These are phyloP conservation scores for Cyrtorhinus lividipennis DNA, from an alignment of 1,140 invertebrate genomes.

Conservation along the genomic window DNA sequence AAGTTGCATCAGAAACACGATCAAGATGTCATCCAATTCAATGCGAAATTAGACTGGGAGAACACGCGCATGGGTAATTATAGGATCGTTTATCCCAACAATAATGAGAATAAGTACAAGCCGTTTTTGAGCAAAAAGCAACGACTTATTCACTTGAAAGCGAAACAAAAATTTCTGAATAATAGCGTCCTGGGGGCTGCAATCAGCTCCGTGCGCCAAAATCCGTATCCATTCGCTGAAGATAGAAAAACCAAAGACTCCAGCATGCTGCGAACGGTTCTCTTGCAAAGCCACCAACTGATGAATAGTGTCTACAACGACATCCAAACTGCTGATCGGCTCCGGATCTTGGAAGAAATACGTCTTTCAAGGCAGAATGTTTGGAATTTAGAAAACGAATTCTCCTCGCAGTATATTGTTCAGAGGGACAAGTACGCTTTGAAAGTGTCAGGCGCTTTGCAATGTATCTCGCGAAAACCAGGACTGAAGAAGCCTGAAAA, in stretches of 20 bases:
- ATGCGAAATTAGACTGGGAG: constrained; percentile 42
- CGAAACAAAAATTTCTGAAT: not conserved
- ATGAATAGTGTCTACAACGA: constrained; percentile 1
- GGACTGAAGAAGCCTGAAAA: not conserved
- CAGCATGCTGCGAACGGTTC: not conserved
- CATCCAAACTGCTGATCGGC: not conserved
- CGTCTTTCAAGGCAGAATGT: not conserved
- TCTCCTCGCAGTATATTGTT: not conserved
- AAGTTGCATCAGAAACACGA: not conserved
- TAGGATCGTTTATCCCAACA: constrained; percentile 39
- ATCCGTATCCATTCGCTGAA: not conserved
- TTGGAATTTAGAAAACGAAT: not conserved
- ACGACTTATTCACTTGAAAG: not conserved
- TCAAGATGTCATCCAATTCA: constrained; percentile 4
- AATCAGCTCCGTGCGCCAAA: not conserved
- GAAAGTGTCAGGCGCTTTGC: not conserved
- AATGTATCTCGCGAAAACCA: not conserved
- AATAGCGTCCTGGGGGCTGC: not conserved
- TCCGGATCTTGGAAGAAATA: not conserved
- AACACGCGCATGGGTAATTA: constrained; percentile 60
- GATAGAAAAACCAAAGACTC: not conserved
- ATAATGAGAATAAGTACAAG: constrained; percentile 40
- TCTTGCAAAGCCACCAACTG: not conserved
- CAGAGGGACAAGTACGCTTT: not conserved
- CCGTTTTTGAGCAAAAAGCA: constrained; percentile 38